Conservation (phyloP, 2,113 vertebrate species). For the Nothoprocta pentlandii region DNA sequence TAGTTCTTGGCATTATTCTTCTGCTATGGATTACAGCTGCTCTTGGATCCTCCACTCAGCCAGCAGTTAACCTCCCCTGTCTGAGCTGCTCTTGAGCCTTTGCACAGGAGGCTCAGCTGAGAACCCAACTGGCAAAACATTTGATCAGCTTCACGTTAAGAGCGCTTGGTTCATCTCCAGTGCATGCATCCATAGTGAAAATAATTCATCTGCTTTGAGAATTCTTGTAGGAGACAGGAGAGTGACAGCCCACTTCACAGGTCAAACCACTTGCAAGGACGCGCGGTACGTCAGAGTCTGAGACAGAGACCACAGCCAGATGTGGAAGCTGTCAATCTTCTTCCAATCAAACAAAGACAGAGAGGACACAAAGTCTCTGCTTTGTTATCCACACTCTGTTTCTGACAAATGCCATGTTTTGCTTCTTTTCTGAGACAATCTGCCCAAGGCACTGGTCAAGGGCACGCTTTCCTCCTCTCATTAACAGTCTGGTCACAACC, state of each 20-base stretch:
- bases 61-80: background rate
- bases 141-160: background rate
- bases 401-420: background rate
- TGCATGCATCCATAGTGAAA: rapidly evolving
- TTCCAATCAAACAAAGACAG: background rate
- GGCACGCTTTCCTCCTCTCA: background rate
- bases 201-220: background rate
- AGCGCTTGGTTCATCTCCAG: rapidly evolving
- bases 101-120: background rate
- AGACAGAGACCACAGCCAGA: background rate
- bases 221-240: background rate
- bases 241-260: background rate
- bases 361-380: background rate
- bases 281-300: rapidly evolving
- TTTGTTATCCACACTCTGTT: background rate
- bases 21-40: background rate
- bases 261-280: background rate
- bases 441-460: background rate
- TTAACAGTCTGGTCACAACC: background rate
- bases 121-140: background rate
- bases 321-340: background rate
- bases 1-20: background rate
- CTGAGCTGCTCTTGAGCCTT: background rate
- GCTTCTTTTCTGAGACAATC: background rate
- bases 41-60: background rate